Conservation (phyloP, 2,797 vertebrate species). For the Tokudaia muenninki region DNA sequence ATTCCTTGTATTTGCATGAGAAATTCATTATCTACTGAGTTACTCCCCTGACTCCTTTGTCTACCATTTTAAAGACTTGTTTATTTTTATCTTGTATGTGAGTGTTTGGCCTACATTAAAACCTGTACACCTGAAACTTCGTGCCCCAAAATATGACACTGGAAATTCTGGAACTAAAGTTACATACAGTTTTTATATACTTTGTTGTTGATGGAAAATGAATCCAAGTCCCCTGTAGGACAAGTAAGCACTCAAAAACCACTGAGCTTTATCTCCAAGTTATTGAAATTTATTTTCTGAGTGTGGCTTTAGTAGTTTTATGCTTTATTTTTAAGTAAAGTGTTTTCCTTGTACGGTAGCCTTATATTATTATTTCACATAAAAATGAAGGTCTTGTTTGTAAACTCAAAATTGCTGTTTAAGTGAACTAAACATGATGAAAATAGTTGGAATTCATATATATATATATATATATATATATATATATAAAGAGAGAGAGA, state of each 20-base stretch:
- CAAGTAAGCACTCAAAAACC: no score
- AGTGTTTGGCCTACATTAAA: neutral
- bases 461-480: no score
- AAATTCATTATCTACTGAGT: neutral
- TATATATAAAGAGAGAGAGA: no score
- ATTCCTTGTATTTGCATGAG: accelerated
- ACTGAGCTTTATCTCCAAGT: neutral
- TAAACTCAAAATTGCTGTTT: neutral
- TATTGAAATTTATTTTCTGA: neutral
- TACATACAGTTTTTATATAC: neutral
- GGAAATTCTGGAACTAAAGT: neutral
- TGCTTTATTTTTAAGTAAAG: neutral
- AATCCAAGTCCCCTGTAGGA: neutral
- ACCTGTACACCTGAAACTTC: neutral
- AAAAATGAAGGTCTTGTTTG: neutral
- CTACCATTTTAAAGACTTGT: neutral
- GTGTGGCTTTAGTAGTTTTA: neutral
- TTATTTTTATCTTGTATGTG: neutral
- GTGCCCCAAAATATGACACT: no score
- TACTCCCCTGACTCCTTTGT: neutral
- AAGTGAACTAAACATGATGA: neutral
- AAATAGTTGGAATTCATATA: neutral
- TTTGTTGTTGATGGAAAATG: neutral
- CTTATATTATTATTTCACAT: neutral
- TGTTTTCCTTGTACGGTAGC: neutral